Evolutionary conservation across 2,888 invertebrate genomes (phyloP), one percentile per base, ranked within the genome.

Genomic region (Pheosia gnoma): DNA sequence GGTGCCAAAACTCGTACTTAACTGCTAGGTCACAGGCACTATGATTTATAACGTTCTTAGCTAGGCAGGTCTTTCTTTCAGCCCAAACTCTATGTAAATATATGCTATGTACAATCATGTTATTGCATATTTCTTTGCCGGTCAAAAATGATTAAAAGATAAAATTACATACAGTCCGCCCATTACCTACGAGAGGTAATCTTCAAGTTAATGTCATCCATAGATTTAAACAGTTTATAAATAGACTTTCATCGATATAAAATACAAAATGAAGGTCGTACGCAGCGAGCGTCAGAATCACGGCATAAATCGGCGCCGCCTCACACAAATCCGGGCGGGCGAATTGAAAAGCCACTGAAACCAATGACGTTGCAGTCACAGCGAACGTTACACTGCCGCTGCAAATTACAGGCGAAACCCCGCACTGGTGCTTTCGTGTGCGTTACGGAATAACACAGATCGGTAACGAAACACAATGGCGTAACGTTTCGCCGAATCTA

Each of bases 401-500:
- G 71, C 70, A 66, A 68, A 74, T 74, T 75, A 74, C 72, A 72
- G 64, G 62, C 70, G 71, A 76, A 78, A 74, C 74, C 75, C 70
- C 72, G 71, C 65, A 67, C 67, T 68, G 69, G 61, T 54, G 69
- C 54, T 58, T 59, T 63, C 70, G 65, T 68, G 60, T 65, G 68
- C 65, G 70, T 65, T 63, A 57, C 68, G 68, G 75, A 82, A 84
- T 82, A 83, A 83, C 78, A 81, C 80, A 83, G 83, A 83, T 85
- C 84, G 81, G 85, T 83, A 86, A 82, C 85, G 83, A 83, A 83
- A 86, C 83, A 85, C 85, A 89, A 88, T 84, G 82, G 81, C 75
- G 61, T 60, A 67, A 77, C 78, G 82, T 84, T 80, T 79, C 80
- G 77, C 77, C 67, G 83, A 83, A 85, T 85, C 87, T 84, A 88